A percentile compares a stretch with the other conserved stretches of the same genome.
These are phyloP conservation scores for Marmota flaviventris DNA, from an alignment of 2,113 vertebrate species.

Conservation along the genomic window DNA sequence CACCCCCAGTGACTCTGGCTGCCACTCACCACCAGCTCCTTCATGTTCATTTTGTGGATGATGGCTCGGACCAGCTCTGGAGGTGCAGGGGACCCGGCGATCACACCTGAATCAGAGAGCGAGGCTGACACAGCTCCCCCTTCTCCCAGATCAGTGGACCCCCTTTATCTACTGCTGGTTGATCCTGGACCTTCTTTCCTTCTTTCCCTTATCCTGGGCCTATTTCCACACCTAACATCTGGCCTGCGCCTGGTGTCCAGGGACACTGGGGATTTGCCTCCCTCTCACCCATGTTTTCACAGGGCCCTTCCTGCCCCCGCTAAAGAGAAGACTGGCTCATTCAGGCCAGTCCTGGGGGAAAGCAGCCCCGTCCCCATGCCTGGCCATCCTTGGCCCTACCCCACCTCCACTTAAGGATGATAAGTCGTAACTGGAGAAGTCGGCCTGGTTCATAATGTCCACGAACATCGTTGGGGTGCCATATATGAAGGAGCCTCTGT, in stretches of 20 bases:
- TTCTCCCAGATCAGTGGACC: neutral
- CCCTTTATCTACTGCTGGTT: neutral
- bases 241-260: neutral
- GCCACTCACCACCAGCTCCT: constrained; percentile 90
- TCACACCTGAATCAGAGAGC: constrained; percentile 88
- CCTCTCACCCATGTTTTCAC: neutral
- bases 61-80: constrained; percentile 90
- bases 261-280: neutral
- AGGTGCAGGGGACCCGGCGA: constrained; percentile 93
- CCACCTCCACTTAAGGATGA: constrained; percentile 91
- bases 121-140: neutral
- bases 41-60: constrained; percentile 87
- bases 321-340: neutral
- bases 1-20: neutral
- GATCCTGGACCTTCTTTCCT: neutral
- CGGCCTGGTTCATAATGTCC: constrained; percentile 92
- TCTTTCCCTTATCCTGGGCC: neutral
- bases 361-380: neutral
- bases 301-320: neutral
- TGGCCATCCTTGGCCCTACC: constrained; percentile 57
- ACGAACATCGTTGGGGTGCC: constrained; percentile 97
- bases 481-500: constrained; percentile 82
- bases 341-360: neutral
- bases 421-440: constrained; percentile 89
- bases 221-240: neutral